Evolutionary conservation across 1,140 invertebrate species (phyloP).

Genomic region (Aporrectodea caliginosa): DNA sequence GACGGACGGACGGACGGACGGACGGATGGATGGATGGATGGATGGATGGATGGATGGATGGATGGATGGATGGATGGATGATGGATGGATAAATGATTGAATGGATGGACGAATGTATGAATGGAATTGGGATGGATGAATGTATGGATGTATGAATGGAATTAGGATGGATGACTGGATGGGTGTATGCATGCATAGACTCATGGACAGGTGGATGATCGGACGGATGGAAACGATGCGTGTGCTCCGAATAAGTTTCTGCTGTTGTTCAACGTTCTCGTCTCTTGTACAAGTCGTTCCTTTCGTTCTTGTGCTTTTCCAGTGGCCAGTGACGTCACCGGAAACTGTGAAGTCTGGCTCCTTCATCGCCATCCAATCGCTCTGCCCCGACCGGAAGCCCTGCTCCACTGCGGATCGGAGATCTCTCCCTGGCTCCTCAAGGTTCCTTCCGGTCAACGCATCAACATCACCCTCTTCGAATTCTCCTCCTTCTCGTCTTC

Average conservation of each 20-base stretch:
- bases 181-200: not conserved
- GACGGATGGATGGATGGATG: not conserved
- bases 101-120: constrained; percentile 4
- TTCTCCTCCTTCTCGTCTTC: not conserved
- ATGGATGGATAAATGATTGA: not conserved
- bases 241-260: too few species aligned
- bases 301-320: too few species aligned
- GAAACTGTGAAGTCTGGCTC: too few species aligned
- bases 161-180: not conserved
- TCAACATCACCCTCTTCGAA: not conserved
- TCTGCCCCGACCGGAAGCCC: too few species aligned
- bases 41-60: constrained; percentile 5
- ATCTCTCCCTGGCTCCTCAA: not conserved
- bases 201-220: not conserved
- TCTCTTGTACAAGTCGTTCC: too few species aligned
- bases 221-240: not conserved
- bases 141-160: constrained; percentile 1
- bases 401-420: not conserved
- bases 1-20: too few species aligned
- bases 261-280: too few species aligned
- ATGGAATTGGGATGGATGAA: not conserved
- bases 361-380: too few species aligned
- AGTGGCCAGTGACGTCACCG: too few species aligned
- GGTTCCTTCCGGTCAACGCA: not conserved
- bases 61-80: too few species aligned